These are phyloP conservation scores for Nomia melanderi DNA, from an alignment of 1,140 invertebrate species.

Conservation along the genomic window DNA sequence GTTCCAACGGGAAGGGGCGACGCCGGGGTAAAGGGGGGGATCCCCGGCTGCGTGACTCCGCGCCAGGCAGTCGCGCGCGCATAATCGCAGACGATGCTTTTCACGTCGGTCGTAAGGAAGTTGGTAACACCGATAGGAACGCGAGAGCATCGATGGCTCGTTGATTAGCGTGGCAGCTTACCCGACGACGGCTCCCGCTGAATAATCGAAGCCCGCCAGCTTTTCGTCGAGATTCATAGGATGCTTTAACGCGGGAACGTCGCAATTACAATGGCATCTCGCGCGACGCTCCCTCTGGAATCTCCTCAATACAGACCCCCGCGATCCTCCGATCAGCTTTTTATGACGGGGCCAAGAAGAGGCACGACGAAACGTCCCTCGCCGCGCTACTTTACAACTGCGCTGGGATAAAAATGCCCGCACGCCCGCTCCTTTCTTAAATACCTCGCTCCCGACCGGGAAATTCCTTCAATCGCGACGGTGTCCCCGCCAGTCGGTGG, in stretches of 20 bases:
- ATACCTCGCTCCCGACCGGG: too few species aligned
- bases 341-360: not conserved
- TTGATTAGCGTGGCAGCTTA: slow-evolving; percentile 40
- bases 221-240: slow-evolving; percentile 29
- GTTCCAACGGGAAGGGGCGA: too few species aligned
- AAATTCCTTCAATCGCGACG: too few species aligned
- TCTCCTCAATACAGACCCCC: not conserved
- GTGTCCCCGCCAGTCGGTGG: too few species aligned
- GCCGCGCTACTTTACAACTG: not conserved
- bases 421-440: too few species aligned
- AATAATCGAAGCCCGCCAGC: slow-evolving; percentile 3
- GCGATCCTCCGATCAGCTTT: not conserved
- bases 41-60: slow-evolving; percentile 1
- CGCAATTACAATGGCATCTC: not conserved
- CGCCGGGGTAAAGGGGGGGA: too few species aligned
- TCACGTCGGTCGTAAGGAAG: slow-evolving; percentile 50
- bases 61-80: slow-evolving; percentile 6
- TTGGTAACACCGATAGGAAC: slow-evolving; percentile 39
- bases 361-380: not conserved
- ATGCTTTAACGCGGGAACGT: not conserved
- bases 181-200: slow-evolving; percentile 10
- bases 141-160: slow-evolving; percentile 9
- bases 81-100: slow-evolving; percentile 40
- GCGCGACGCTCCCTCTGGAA: slow-evolving; percentile 1
- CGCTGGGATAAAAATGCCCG: not conserved